These are phyloP conservation scores for Trissolcus basalis DNA, from an alignment of 1,140 invertebrate species.

Conservation along the genomic window DNA sequence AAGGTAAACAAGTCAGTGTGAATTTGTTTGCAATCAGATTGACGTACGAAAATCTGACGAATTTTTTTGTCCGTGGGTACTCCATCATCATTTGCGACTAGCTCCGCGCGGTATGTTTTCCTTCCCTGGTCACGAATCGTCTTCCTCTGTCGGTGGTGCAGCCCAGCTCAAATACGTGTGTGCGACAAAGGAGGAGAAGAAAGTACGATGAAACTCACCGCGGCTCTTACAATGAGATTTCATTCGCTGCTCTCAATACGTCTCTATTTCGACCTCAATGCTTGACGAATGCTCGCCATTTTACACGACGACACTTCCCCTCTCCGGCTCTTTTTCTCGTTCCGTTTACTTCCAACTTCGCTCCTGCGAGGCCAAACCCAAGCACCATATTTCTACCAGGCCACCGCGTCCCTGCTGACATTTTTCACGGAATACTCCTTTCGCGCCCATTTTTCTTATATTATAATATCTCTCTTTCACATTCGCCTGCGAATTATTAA, in stretches of 20 bases:
- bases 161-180: constrained; percentile 31
- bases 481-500: constrained; percentile 42
- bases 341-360: neutral
- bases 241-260: constrained; percentile 66
- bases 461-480: constrained; percentile 56
- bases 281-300: constrained; percentile 69
- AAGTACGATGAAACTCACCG: constrained; percentile 14
- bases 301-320: constrained; percentile 56
- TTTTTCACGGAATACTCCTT: constrained; percentile 62
- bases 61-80: constrained; percentile 14
- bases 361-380: neutral
- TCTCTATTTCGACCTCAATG: constrained; percentile 69
- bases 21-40: constrained; percentile 20
- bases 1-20: constrained; percentile 21
- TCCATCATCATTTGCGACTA: constrained; percentile 13
- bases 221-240: constrained; percentile 65
- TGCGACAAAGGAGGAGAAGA: constrained; percentile 22
- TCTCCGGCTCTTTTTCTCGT: constrained; percentile 6
- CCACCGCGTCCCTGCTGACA: constrained; percentile 52
- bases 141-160: constrained; percentile 9
- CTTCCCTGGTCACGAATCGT: constrained; percentile 37
- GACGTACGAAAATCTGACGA: constrained; percentile 15
- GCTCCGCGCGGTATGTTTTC: constrained; percentile 11
- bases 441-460: constrained; percentile 56
- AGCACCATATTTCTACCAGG: constrained; percentile 39